A percentile compares a stretch with the other conserved stretches of the same genome.
Evolutionary conservation across 2,797 vertebrate genomes (phyloP).

Genomic region (Lacerta bilineata): DNA sequence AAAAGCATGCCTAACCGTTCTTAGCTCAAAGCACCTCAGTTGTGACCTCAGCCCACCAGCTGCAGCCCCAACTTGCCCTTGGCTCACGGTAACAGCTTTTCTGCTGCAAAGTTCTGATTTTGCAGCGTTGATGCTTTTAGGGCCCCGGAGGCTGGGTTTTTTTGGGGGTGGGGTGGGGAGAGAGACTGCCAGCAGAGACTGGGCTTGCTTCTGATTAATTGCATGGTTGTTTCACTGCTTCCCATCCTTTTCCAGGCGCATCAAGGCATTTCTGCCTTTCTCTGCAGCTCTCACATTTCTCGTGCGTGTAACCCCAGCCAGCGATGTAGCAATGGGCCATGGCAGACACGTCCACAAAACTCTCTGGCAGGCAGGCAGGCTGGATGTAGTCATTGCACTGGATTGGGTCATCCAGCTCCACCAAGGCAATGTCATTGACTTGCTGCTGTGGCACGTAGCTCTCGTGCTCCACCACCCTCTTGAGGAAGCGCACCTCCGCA

Average conservation of each 20-base stretch:
- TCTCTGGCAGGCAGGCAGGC: conserved; percentile 43
- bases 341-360: neutral
- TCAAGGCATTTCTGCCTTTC: no score
- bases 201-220: neutral
- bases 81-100: neutral
- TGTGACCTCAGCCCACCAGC: neutral
- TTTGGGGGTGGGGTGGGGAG: no score
- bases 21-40: neutral
- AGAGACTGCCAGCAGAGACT: neutral
- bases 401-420: conserved; percentile 37
- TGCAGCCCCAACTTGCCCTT: neutral
- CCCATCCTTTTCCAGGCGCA: neutral
- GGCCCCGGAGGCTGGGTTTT: neutral
- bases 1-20: neutral
- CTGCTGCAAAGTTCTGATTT: neutral
- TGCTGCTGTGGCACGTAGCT: neutral
- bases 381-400: conserved; percentile 51
- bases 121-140: no score
- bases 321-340: conserved; percentile 51
- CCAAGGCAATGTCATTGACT: conserved; percentile 56
- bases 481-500: neutral
- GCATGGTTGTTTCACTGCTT: no score
- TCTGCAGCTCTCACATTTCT: conserved; percentile 20
- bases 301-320: conserved; percentile 46
- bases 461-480: neutral